Evolutionary conservation across 2,113 vertebrate genomes (phyloP).

Genomic region (Edolisoma coerulescens): DNA sequence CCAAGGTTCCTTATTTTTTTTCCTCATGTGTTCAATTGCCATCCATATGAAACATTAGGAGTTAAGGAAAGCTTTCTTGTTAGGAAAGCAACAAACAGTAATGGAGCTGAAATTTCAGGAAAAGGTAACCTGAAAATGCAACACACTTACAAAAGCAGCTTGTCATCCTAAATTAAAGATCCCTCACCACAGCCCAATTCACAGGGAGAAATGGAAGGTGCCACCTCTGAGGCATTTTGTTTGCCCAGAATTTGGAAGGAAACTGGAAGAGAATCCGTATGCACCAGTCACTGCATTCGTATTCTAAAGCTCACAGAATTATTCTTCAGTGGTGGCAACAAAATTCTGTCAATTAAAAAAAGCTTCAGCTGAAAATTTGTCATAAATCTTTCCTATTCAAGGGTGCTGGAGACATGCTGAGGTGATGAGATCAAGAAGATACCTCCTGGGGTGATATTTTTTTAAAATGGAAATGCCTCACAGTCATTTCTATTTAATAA

Average conservation of each 20-base stretch:
- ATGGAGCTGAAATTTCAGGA: background rate
- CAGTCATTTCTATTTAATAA: background rate
- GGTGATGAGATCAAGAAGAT: background rate
- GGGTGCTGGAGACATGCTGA: background rate
- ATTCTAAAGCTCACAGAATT: background rate
- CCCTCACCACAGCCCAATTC: background rate
- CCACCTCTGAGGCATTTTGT: background rate
- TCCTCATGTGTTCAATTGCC: background rate
- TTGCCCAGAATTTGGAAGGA: background rate
- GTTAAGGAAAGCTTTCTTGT: background rate
- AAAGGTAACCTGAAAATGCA: background rate
- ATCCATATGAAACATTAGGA: background rate
- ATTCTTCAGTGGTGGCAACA: background rate
- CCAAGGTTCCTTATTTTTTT: background rate
- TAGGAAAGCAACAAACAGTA: background rate
- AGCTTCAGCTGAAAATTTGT: background rate
- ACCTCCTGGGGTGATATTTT: background rate
- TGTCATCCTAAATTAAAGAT: background rate
- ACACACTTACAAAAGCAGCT: background rate
- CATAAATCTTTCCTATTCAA: background rate
- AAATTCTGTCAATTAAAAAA: background rate
- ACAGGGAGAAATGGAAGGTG: background rate
- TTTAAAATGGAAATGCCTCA: background rate
- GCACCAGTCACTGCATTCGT: background rate
- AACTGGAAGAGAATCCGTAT: background rate